phyloP scores from a whole-genome alignment of 2,888 invertebrate species.

The Lissonota sp. region DNA sequence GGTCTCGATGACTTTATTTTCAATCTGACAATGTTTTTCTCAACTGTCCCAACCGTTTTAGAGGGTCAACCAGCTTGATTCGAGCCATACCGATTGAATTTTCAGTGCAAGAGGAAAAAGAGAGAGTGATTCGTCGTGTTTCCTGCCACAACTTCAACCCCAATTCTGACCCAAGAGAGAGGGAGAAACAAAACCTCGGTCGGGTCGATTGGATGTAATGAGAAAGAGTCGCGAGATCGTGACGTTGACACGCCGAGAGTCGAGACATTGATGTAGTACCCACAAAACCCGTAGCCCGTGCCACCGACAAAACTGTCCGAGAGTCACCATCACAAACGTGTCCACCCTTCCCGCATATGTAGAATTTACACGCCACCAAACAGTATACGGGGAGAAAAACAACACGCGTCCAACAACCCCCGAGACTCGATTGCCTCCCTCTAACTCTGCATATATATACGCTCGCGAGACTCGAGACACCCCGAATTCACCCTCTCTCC shows the following conservation, averaged over 20 bases:
- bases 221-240: slow-evolving; percentile 75
- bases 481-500: background rate
- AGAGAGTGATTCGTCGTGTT: slow-evolving; percentile 40
- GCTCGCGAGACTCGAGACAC: background rate
- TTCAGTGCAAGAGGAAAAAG: slow-evolving; percentile 53
- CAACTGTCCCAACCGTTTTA: slow-evolving; percentile 37
- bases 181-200: slow-evolving; percentile 5
- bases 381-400: slow-evolving; percentile 38
- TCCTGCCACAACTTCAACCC: slow-evolving; percentile 20
- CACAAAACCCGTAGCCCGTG: slow-evolving; percentile 26
- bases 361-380: slow-evolving; percentile 33
- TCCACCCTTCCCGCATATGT: too few species aligned
- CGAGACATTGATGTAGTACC: slow-evolving; percentile 75
- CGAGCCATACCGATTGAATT: slow-evolving; percentile 75
- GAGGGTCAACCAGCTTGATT: slow-evolving; percentile 53
- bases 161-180: background rate
- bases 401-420: slow-evolving; percentile 25
- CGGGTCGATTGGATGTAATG: slow-evolving; percentile 72
- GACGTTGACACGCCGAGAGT: slow-evolving; percentile 75
- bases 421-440: slow-evolving; percentile 19
- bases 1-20: slow-evolving; percentile 57
- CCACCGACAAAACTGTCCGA: too few species aligned
- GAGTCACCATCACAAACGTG: too few species aligned
- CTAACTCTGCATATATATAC: too few species aligned
- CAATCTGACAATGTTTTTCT: slow-evolving; percentile 65